Conservation (phyloP, 2,113 vertebrate genomes). For the Brevimyrus niger region DNA sequence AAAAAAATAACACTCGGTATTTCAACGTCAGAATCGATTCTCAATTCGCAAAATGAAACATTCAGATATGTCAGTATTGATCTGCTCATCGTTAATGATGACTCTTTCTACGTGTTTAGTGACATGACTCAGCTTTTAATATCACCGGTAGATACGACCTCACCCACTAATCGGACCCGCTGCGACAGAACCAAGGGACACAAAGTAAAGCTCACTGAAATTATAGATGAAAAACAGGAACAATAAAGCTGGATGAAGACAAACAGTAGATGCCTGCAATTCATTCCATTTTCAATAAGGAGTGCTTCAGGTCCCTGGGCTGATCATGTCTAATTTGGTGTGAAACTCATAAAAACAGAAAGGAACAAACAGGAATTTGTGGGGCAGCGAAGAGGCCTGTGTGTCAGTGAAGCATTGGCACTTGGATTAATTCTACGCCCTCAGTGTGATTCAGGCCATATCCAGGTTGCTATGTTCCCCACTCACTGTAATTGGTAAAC, state of each 20-base stretch:
- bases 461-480: neutral
- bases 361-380: conserved; percentile 6
- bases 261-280: neutral
- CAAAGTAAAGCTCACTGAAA: neutral
- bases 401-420: neutral
- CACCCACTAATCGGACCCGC: neutral
- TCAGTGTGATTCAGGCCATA: neutral
- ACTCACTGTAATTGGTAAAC: conserved; percentile 15
- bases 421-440: neutral
- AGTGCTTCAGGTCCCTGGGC: neutral
- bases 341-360: conserved; percentile 9
- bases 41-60: neutral
- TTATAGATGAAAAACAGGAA: neutral
- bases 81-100: neutral
- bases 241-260: neutral
- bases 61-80: neutral
- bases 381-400: neutral
- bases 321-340: conserved; percentile 7
- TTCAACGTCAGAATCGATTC: neutral
- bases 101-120: neutral
- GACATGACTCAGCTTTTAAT: neutral
- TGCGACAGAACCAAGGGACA: neutral
- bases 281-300: neutral
- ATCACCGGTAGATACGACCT: neutral
- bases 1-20: neutral